A percentile compares a stretch with the other conserved stretches of the same genome.
These are phyloP conservation scores for Dipodomys merriami DNA, from an alignment of 2,113 vertebrate genomes.

Conservation along the genomic window DNA sequence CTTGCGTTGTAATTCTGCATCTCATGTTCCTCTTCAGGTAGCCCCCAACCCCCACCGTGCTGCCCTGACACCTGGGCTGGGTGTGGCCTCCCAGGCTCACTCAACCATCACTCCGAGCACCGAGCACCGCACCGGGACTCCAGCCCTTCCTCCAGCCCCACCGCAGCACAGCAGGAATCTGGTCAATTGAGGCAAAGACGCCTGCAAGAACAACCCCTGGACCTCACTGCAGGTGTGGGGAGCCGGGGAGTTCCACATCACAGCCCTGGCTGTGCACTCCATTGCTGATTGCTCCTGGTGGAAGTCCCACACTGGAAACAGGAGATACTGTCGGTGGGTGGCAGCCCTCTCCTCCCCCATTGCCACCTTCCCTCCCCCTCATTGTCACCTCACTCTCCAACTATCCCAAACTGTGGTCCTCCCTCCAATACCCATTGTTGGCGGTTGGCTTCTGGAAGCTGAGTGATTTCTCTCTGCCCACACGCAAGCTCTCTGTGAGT, in stretches of 20 bases:
- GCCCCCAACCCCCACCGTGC: neutral
- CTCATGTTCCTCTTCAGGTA: no score
- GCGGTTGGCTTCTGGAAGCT: neutral
- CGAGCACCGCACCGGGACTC: neutral
- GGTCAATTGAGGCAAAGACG: fast-evolving
- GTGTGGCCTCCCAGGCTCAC: no score
- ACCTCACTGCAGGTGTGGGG: neutral
- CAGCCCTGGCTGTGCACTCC: fast-evolving
- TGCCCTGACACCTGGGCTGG: neutral
- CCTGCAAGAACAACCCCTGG: fast-evolving
- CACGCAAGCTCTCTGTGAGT: fast-evolving
- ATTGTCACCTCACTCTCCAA: neutral
- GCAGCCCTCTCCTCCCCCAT: no score
- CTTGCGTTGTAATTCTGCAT: neutral
- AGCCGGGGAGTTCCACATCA: fast-evolving
- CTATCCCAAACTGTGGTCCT: no score
- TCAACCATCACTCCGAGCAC: neutral
- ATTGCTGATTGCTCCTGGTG: neutral
- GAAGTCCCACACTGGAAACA: fast-evolving
- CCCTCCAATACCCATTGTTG: no score
- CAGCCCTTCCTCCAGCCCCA: neutral
- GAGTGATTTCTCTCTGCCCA: neutral
- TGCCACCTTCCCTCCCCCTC: neutral
- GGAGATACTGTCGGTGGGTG: no score
- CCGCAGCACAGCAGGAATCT: fast-evolving